These are phyloP conservation scores for Peromyscus californicus DNA, from an alignment of 2,113 vertebrate genomes.

Conservation along the genomic window DNA sequence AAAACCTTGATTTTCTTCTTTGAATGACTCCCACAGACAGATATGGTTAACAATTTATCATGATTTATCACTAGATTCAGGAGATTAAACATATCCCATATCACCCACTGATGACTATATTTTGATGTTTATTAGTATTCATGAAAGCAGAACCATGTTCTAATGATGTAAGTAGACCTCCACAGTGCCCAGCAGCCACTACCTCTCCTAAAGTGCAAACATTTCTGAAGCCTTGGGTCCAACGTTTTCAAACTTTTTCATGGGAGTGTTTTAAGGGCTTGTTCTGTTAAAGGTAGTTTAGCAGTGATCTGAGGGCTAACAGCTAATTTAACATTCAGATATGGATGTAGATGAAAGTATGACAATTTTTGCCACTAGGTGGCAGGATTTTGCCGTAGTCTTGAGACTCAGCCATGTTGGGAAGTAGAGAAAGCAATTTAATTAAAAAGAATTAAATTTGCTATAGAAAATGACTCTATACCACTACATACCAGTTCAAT, in stretches of 20 bases:
- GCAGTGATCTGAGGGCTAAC: not conserved
- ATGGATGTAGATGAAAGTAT: conserved; percentile 47
- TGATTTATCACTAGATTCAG: not conserved
- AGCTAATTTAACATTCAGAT: conserved; percentile 6
- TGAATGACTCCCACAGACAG: not conserved
- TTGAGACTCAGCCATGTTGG: conserved; percentile 63
- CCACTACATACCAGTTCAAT: conserved; percentile 79
- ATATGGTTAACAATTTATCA: not conserved
- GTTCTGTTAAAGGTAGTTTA: conserved; percentile 16
- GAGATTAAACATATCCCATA: not conserved
- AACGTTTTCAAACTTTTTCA: not conserved
- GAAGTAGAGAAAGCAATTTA: conserved; percentile 62
- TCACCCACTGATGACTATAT: not conserved
- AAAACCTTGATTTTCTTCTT: not conserved
- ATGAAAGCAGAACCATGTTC: not conserved
- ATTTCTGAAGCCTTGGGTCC: not conserved
- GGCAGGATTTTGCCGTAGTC: conserved; percentile 86
- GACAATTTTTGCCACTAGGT: conserved; percentile 86
- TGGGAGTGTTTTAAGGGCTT: not conserved
- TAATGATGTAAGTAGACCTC: not conserved
- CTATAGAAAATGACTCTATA: conserved; percentile 82
- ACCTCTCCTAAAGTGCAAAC: not conserved
- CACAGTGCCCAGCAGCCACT: not conserved
- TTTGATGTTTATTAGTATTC: not conserved
- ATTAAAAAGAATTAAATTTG: conserved; percentile 83